These are phyloP conservation scores for Chionomys nivalis DNA, from an alignment of 2,113 vertebrate species.

Conservation along the genomic window DNA sequence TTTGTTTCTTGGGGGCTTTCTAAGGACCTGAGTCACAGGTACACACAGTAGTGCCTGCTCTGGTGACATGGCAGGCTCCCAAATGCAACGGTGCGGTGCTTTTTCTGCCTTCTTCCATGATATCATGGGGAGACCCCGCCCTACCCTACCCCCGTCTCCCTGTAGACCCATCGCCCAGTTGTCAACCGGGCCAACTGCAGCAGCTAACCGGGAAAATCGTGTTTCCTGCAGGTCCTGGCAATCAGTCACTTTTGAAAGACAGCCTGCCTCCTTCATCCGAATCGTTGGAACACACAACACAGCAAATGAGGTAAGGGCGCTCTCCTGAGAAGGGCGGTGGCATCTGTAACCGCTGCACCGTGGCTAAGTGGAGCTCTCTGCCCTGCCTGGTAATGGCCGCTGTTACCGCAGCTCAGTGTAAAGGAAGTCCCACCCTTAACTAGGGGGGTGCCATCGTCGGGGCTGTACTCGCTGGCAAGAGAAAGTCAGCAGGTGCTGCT, in stretches of 20 bases:
- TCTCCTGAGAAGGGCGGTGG: background rate
- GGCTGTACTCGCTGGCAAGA: background rate
- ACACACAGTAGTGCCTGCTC: background rate
- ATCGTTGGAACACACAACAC: conserved; percentile 99
- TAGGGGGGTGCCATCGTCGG: background rate
- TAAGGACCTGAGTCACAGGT: background rate
- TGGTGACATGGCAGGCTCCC: background rate
- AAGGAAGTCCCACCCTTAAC: background rate
- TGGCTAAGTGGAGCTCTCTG: conserved; percentile 13
- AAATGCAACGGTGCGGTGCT: fast-evolving
- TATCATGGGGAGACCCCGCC: fast-evolving
- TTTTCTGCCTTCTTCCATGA: background rate
- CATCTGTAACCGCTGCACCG: background rate
- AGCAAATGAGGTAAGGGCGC: conserved; percentile 94
- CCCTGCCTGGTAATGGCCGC: background rate
- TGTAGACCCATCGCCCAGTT: background rate
- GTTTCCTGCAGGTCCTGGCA: conserved; percentile 94
- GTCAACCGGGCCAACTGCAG: background rate
- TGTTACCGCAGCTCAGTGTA: conserved; percentile 16
- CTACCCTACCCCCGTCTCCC: fast-evolving
- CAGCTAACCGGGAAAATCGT: conserved; percentile 63
- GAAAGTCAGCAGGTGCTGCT: background rate
- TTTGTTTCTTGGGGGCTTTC: background rate
- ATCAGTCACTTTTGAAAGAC: conserved; percentile 93
- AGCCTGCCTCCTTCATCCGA: conserved; percentile 96